A percentile compares a stretch with the other conserved stretches of the same genome.
Evolutionary conservation across 2,888 invertebrate genomes (phyloP).

Genomic region (Achlya flavicornis): DNA sequence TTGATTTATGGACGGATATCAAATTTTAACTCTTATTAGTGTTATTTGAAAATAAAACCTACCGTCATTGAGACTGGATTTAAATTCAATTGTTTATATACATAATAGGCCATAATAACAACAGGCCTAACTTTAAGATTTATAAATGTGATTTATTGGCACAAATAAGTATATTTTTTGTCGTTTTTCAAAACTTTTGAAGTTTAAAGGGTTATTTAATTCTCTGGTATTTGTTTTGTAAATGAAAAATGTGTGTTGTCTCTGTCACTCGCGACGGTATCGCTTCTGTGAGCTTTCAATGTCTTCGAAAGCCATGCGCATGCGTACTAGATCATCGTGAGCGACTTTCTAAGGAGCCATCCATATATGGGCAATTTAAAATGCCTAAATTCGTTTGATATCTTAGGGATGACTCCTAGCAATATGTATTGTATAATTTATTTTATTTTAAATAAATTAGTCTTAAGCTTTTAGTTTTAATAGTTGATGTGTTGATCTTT

Average conservation of each 20-base stretch:
- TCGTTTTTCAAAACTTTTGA: neutral
- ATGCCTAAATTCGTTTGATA: neutral
- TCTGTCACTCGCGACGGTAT: constrained; percentile 49
- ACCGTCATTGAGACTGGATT: too few relatives aligned
- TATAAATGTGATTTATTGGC: neutral
- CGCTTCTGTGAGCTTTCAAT: constrained; percentile 68
- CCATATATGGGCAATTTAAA: neutral
- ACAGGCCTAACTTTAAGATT: neutral
- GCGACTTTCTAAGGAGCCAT: constrained; percentile 6
- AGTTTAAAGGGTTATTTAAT: neutral
- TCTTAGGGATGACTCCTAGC: neutral
- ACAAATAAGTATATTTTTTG: neutral
- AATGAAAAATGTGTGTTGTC: constrained; percentile 15
- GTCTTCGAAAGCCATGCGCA: constrained; percentile 61
- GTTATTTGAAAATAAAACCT: too few relatives aligned
- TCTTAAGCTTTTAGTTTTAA: neutral
- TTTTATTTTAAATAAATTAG: neutral
- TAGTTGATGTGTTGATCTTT: neutral
- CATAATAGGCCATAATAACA: too few relatives aligned
- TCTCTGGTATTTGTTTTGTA: neutral
- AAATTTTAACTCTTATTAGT: too few relatives aligned
- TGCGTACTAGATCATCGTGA: constrained; percentile 57
- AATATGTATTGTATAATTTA: neutral
- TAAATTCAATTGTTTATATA: too few relatives aligned
- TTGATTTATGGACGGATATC: too few relatives aligned